A percentile compares a stretch with the other conserved stretches of the same genome.
These are phyloP conservation scores for Pocillopora verrucosa DNA, from an alignment of 64 coral and sea anemone species.

Conservation along the genomic window DNA sequence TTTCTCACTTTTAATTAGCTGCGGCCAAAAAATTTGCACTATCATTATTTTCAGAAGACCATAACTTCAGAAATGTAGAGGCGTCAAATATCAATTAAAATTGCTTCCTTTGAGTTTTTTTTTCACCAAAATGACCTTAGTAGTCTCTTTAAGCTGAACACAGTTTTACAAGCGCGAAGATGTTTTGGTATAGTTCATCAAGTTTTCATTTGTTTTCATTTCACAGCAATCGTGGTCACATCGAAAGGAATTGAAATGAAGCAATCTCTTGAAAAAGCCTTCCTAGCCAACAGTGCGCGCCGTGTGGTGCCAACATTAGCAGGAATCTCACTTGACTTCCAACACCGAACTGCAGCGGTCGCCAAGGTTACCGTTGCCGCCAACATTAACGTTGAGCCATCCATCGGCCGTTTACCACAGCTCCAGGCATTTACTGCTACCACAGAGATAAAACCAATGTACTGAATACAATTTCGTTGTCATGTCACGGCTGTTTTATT, in stretches of 20 bases:
- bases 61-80: too few species aligned
- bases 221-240: constrained; percentile 52
- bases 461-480: neutral
- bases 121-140: too few species aligned
- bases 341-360: constrained; percentile 21
- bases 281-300: constrained; percentile 24
- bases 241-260: constrained; percentile 36
- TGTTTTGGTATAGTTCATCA: neutral
- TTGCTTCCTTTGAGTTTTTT: too few species aligned
- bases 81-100: too few species aligned
- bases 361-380: neutral
- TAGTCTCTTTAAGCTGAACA: too few species aligned
- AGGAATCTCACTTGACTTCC: constrained; percentile 63
- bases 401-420: neutral
- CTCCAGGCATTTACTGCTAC: neutral
- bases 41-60: too few species aligned
- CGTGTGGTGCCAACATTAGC: constrained; percentile 57
- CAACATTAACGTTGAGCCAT: constrained; percentile 18
- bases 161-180: too few species aligned
- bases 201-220: neutral
- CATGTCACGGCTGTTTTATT: neutral
- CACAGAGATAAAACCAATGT: constrained; percentile 47
- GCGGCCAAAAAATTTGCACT: too few species aligned
- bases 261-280: constrained; percentile 39
- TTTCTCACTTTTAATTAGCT: too few species aligned